Percentiles rank a stretch among this genome's conserved stretches.
phyloP scores from a whole-genome alignment of 2,113 vertebrate genomes.

The Willisornis vidua region DNA sequence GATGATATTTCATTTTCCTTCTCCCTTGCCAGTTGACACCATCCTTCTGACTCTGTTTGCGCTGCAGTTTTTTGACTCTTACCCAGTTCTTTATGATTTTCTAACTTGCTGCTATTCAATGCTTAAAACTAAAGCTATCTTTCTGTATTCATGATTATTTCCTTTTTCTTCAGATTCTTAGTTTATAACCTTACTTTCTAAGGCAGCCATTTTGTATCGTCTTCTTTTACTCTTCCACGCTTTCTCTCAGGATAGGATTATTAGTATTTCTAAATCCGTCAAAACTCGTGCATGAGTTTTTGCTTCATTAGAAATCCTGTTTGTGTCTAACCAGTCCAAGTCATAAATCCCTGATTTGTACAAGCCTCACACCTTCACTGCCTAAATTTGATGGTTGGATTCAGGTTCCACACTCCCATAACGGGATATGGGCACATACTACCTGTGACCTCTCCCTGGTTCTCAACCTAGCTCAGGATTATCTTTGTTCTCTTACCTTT shows the following conservation, averaged over 20 bases:
- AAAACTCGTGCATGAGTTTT: background rate
- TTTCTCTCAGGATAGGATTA: background rate
- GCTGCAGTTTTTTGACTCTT: background rate
- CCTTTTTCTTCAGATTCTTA: background rate
- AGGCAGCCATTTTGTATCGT: background rate
- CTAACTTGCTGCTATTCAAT: background rate
- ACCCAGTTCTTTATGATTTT: background rate
- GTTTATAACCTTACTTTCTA: background rate
- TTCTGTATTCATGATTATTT: background rate
- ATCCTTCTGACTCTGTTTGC: background rate
- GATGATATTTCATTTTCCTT: background rate
- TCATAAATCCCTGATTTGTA: background rate
- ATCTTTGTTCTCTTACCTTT: background rate
- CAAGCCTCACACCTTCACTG: background rate
- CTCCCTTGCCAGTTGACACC: background rate
- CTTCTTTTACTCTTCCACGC: background rate
- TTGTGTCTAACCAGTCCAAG: background rate
- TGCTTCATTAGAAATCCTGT: background rate
- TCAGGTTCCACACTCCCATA: background rate
- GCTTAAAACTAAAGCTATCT: background rate
- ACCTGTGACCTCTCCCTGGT: background rate
- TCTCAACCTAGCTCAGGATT: background rate
- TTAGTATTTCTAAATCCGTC: background rate
- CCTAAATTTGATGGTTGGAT: background rate
- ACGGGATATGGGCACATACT: background rate